Conservation (phyloP, 2,113 vertebrate species). For the Malurus cyaneus region DNA sequence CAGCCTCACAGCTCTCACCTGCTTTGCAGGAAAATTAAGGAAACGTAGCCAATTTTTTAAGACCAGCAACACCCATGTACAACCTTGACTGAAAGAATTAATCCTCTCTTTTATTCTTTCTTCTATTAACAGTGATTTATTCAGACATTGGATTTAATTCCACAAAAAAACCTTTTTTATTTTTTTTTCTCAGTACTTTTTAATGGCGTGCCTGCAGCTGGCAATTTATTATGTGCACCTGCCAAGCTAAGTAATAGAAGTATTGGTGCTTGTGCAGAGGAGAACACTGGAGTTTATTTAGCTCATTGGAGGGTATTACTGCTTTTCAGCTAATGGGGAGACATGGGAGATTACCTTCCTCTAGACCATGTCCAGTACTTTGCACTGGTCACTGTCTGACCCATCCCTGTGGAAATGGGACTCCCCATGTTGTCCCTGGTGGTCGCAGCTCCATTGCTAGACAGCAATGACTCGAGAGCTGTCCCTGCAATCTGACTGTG, state of each 20-base stretch:
- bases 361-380: no score
- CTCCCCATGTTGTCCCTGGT: rapidly evolving
- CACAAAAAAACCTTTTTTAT: neutral
- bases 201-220: neutral
- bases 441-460: rapidly evolving
- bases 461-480: neutral
- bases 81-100: neutral
- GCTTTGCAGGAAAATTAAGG: neutral
- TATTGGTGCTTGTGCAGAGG: neutral
- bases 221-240: neutral
- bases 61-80: neutral
- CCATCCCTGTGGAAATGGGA: neutral
- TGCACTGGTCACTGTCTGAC: rapidly evolving
- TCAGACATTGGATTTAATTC: neutral
- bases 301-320: neutral
- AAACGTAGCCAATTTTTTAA: neutral
- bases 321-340: neutral
- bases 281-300: neutral
- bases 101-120: neutral
- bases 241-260: neutral
- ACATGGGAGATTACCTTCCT: neutral
- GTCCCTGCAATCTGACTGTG: neutral
- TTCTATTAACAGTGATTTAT: neutral
- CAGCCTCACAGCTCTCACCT: neutral
- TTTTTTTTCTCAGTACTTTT: neutral